Percentiles rank a stretch among this genome's conserved stretches.
Evolutionary conservation across 1,140 invertebrate genomes (phyloP).

Genomic region (Centruroides vittatus): DNA sequence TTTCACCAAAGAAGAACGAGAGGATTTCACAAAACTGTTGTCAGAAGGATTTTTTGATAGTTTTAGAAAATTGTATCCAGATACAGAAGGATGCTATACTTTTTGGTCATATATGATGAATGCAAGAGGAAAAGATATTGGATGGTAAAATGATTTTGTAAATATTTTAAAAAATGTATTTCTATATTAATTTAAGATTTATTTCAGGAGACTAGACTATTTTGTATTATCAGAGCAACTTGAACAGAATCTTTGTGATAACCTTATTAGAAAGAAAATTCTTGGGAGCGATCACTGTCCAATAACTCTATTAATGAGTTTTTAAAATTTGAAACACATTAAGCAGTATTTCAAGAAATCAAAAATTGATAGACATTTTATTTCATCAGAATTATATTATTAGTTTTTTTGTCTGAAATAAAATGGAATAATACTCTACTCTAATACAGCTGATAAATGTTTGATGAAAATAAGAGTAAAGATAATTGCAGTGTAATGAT

Average conservation of each 20-base stretch:
- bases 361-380: too few relatives aligned
- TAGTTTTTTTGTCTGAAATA: too few relatives aligned
- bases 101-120: slow-evolving; percentile 90
- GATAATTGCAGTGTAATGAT: too few relatives aligned
- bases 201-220: slow-evolving; percentile 78
- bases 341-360: too few relatives aligned
- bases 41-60: slow-evolving; percentile 67
- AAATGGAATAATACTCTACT: too few relatives aligned
- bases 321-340: neutral
- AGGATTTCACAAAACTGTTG: slow-evolving; percentile 72
- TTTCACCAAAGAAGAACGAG: slow-evolving; percentile 85
- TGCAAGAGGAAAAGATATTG: slow-evolving; percentile 73
- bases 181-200: neutral
- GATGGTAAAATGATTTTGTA: slow-evolving; percentile 51
- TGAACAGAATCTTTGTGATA: slow-evolving; percentile 60
- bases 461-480: too few relatives aligned
- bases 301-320: slow-evolving; percentile 37
- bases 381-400: too few relatives aligned
- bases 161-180: neutral
- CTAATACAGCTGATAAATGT: too few relatives aligned
- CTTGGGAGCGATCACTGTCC: slow-evolving; percentile 82
- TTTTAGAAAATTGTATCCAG: slow-evolving; percentile 75
- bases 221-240: slow-evolving; percentile 74
- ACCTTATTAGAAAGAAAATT: slow-evolving; percentile 52
- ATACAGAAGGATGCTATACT: slow-evolving; percentile 67